Evolutionary conservation across 2,113 vertebrate genomes (phyloP).

Genomic region (Cygnus buccinator): DNA sequence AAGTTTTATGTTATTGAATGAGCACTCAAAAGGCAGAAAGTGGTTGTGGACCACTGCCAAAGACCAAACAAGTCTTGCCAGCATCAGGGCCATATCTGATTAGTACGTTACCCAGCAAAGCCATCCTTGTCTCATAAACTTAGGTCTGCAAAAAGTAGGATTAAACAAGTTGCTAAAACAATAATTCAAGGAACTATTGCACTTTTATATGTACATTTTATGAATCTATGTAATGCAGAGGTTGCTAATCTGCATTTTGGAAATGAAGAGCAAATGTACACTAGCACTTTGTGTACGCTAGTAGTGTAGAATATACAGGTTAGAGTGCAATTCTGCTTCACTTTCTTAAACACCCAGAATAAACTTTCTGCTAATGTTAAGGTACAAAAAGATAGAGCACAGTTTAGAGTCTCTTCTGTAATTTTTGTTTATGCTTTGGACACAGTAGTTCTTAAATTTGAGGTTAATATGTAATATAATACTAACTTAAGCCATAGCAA

Average conservation of each 20-base stretch:
- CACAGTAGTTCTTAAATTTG: neutral
- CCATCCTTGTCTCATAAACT: neutral
- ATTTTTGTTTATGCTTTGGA: neutral
- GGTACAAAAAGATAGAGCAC: rapidly evolving
- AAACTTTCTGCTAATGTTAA: neutral
- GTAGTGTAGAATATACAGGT: neutral
- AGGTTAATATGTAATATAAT: neutral
- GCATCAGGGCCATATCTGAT: neutral
- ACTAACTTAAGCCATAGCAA: neutral
- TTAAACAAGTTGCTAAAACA: neutral
- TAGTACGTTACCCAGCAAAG: neutral
- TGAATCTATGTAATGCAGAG: neutral
- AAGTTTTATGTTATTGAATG: neutral
- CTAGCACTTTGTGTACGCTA: neutral
- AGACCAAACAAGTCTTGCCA: neutral
- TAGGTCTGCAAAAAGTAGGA: neutral
- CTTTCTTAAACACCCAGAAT: neutral
- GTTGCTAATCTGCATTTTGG: neutral
- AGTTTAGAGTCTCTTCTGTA: neutral
- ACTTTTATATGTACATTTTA: neutral
- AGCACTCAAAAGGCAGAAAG: neutral
- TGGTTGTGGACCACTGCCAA: neutral
- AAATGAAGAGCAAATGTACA: neutral
- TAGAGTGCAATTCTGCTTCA: neutral
- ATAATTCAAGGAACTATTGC: neutral